Evolutionary conservation across 2,888 invertebrate species (phyloP).

Genomic region (Shargacucullia verbasci): DNA sequence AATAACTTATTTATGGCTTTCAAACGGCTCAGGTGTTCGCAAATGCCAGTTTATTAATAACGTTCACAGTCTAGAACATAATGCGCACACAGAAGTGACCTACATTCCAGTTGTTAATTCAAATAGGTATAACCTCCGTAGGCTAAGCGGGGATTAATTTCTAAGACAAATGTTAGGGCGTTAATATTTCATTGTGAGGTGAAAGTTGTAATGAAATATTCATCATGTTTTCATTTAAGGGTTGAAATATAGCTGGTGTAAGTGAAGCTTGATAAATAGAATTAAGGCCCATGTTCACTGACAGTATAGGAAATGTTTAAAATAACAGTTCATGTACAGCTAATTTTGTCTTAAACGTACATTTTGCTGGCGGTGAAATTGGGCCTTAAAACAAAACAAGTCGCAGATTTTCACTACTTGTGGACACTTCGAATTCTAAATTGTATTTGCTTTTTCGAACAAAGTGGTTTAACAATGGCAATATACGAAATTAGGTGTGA

Average conservation of each 20-base stretch:
- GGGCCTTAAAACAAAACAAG: no score
- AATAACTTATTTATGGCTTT: slow-evolving; percentile 42
- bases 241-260: background rate
- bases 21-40: slow-evolving; percentile 30
- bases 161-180: slow-evolving; percentile 43
- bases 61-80: slow-evolving; percentile 20
- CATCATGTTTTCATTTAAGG: slow-evolving; percentile 11
- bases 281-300: no score
- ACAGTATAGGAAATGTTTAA: no score
- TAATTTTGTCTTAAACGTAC: no score
- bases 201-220: slow-evolving; percentile 42
- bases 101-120: slow-evolving; percentile 45
- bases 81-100: slow-evolving; percentile 35
- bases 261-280: slow-evolving; percentile 3
- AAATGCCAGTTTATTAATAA: slow-evolving; percentile 37
- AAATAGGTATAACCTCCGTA: slow-evolving; percentile 43
- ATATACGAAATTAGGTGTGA: background rate
- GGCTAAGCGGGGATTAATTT: slow-evolving; percentile 37
- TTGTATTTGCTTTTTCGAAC: background rate
- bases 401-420: no score
- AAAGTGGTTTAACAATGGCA: background rate
- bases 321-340: no score
- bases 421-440: no score
- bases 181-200: slow-evolving; percentile 42
- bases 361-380: no score